phyloP scores from a whole-genome alignment of 2,888 invertebrate species.

The Panopea generosa region DNA sequence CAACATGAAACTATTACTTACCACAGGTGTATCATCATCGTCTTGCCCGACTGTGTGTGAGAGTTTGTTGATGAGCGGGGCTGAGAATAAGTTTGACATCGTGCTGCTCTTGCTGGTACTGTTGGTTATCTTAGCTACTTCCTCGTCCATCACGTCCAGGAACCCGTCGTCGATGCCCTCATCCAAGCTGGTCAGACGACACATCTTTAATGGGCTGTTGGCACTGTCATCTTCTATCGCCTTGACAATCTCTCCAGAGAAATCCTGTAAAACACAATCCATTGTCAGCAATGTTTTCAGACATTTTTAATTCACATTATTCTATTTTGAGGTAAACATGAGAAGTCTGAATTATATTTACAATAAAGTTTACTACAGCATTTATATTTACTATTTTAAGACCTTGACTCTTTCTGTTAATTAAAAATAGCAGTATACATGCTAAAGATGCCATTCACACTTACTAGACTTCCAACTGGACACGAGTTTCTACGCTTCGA shows the following conservation, averaged over 20 bases:
- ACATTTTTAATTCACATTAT: not conserved
- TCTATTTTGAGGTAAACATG: too few relatives aligned
- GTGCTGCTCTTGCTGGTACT: constrained; percentile 29
- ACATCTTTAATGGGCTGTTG: constrained; percentile 70
- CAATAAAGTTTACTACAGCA: too few relatives aligned
- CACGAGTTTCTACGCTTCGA: constrained; percentile 59
- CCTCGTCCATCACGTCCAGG: constrained; percentile 68
- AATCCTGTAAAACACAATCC: constrained; percentile 58
- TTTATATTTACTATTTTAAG: too few relatives aligned
- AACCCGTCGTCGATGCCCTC: constrained; percentile 81
- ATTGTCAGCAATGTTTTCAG: too few relatives aligned
- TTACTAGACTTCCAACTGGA: constrained; percentile 62
- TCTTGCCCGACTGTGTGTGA: constrained; percentile 31
- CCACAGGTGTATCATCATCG: constrained; percentile 69
- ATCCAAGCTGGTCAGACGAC: constrained; percentile 66
- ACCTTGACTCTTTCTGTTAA: too few relatives aligned
- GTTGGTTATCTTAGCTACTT: constrained; percentile 47
- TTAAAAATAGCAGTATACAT: too few relatives aligned
- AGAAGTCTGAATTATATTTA: too few relatives aligned
- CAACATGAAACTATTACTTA: too few relatives aligned
- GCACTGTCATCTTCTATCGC: constrained; percentile 42
- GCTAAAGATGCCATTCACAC: too few relatives aligned
- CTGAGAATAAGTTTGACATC: constrained; percentile 73
- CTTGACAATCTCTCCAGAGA: constrained; percentile 63
- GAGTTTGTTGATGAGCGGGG: constrained; percentile 69